These are phyloP conservation scores for Phycodurus eques DNA, from an alignment of 2,113 vertebrate genomes.

Conservation along the genomic window DNA sequence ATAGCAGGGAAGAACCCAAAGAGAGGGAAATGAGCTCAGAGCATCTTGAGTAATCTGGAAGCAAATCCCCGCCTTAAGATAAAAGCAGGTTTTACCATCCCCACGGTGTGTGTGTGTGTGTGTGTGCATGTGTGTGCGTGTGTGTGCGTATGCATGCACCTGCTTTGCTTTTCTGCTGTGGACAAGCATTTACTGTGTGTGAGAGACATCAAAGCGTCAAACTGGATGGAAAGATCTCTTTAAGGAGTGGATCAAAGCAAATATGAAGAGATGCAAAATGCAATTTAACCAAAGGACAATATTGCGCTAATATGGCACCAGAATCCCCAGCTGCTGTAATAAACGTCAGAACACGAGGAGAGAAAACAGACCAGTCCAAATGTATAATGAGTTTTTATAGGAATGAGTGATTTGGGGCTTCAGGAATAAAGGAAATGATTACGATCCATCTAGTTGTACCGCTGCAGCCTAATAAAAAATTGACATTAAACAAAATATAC, in stretches of 20 bases:
- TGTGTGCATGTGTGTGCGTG: not conserved
- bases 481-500: not conserved
- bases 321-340: not conserved
- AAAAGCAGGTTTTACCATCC: constrained; percentile 47
- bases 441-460: not conserved
- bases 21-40: constrained; percentile 35
- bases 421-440: not conserved
- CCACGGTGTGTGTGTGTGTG: constrained; percentile 14
- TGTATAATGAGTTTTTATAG: not conserved
- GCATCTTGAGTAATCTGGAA: constrained; percentile 46
- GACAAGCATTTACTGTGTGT: constrained; percentile 3
- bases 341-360: not conserved
- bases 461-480: not conserved
- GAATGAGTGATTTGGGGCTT: constrained; percentile 1
- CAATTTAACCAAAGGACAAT: not conserved
- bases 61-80: constrained; percentile 47
- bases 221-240: constrained; percentile 4
- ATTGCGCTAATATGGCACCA: too few relatives aligned
- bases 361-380: not conserved
- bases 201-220: not conserved
- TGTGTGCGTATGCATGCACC: not conserved
- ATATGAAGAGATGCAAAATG: constrained; percentile 1
- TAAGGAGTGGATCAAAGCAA: not conserved
- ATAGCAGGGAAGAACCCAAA: constrained; percentile 37
- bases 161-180: constrained; percentile 1